Evolutionary conservation across 2,797 vertebrate species (phyloP), one percentile per base, ranked within the genome.

Genomic region (Anguilla pacifica): DNA sequence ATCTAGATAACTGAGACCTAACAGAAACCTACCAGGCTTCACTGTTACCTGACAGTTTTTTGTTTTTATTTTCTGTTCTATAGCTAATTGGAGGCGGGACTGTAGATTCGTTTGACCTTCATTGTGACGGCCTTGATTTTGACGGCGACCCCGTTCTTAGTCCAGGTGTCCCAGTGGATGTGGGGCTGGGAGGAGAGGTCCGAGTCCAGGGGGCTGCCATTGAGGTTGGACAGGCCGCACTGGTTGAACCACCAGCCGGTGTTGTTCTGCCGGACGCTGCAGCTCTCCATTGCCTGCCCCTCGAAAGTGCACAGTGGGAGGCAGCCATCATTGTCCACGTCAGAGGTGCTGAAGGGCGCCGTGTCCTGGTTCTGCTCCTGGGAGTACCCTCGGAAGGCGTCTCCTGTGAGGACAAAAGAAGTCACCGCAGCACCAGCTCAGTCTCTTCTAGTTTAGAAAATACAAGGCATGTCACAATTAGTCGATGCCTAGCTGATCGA

Each of bases 211-310:
- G 97, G 96, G 59, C 95, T 92, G 43, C 96, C 96, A 0, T 98
- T 99, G 83, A 98, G 95, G 91, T 98, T 98, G 31, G 97, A 97
- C 85, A 97, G 94, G 43, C 98, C 97, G 0, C 97, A 98, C 87
- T 95, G 96, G 92, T 90, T 98, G 92, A 98, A 98, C 98, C 98
- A 98, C 97, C 98, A 99, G 6, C 97, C 98, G 0, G 97, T 98
- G 43, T 94, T 95, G 86, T 95, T 97, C 87, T 96, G 94, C 89
- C 95, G 94, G 57, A 93, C 86, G 90, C 98, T 98, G 93, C 98
- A 98, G 93, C 97, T 98, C 93, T 96, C 97, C 83, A 97, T 94
- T 1, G 95, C 92, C 83, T 91, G 94, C 84, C 95, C 95, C 77
- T 86, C 86, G n/a, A 97, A 84, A 43, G 94, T 91, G 91, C 98